phyloP scores from a whole-genome alignment of 2,797 vertebrate species.

The Galaxias olidus region DNA sequence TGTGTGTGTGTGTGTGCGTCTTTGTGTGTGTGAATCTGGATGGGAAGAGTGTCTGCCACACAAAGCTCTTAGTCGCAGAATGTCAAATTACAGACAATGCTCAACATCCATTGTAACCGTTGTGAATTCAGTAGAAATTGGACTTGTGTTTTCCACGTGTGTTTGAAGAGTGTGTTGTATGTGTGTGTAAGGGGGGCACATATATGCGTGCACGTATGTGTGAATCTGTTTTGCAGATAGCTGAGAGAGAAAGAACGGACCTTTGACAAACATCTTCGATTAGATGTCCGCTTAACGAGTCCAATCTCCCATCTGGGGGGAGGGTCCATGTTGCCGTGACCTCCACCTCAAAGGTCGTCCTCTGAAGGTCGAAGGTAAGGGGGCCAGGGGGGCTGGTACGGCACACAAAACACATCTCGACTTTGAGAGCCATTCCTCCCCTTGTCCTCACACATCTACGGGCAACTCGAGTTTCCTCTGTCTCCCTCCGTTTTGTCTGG shows the following conservation, averaged over 20 bases:
- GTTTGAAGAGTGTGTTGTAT: neutral
- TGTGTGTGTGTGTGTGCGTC: neutral
- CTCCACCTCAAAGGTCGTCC: slow-evolving; percentile 61
- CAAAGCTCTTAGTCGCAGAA: too few relatives aligned
- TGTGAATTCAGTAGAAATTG: too few relatives aligned
- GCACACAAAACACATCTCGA: neutral
- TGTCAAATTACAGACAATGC: too few relatives aligned
- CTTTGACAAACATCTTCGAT: slow-evolving; percentile 71
- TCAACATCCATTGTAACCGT: too few relatives aligned
- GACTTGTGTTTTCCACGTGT: neutral
- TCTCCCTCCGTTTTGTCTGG: slow-evolving; percentile 49
- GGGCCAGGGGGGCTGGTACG: neutral
- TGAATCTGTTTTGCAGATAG: neutral
- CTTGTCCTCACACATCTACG: neutral
- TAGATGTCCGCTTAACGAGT: slow-evolving; percentile 70
- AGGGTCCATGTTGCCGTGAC: slow-evolving; percentile 17
- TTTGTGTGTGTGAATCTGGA: neutral
- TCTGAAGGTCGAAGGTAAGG: slow-evolving; percentile 58
- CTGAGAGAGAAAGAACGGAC: slow-evolving; percentile 30
- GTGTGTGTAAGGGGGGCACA: neutral
- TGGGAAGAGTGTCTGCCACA: too few relatives aligned
- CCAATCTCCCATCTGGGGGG: slow-evolving; percentile 25
- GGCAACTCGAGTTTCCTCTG: too few relatives aligned
- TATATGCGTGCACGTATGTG: neutral
- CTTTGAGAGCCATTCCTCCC: neutral